Evolutionary conservation across 2,113 vertebrate species (phyloP), one percentile per base, ranked within the genome.

Genomic region (Cricetomys ansorgei): DNA sequence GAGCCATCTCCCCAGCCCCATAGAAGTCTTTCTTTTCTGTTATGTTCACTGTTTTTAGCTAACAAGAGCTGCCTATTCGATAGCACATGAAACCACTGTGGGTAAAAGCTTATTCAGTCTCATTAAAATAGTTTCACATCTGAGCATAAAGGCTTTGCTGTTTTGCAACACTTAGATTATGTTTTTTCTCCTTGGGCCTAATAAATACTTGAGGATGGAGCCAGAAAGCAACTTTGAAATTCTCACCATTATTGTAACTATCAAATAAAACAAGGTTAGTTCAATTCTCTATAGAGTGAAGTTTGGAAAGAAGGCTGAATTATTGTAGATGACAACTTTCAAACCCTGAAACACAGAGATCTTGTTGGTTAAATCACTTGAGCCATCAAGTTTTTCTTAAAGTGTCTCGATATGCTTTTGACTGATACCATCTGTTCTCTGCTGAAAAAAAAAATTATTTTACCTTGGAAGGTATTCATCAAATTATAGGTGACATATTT

Each of bases 401-500:
- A 96, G 96, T 95, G 67, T 81, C 92, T 97, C 53, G 81, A 95
- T 97, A 96, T 93, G 92, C 88, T 97, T 96, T 97, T 98, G 96
- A 96, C 97, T 96, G 95, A 94, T 97, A 90, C 98, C 97, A 98
- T 98, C 97, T 98, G 97, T 97, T 98, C 97, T 94, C 79, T 83
- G 88, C 48, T 97, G 96, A 92, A 97, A 96, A 77, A 88, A 95
- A 89, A 95, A 96, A 92, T 91, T 96, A 96, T 96, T 95, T 93
- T 97, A 97, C 95, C 96, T 98, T 97, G 89, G 92, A 95, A 96
- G 85, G 65, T 97, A 96, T 97, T 97, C 96, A 97, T 98, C 97
- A 98, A 97, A 98, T 97, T 98, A 98, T 94, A 97, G 93, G 93
- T 96, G 96, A 94, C 95, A 96, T 91, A 97, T 96, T 97, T 97